Evolutionary conservation across 2,113 vertebrate species (phyloP).

Genomic region (Notechis scutatus): DNA sequence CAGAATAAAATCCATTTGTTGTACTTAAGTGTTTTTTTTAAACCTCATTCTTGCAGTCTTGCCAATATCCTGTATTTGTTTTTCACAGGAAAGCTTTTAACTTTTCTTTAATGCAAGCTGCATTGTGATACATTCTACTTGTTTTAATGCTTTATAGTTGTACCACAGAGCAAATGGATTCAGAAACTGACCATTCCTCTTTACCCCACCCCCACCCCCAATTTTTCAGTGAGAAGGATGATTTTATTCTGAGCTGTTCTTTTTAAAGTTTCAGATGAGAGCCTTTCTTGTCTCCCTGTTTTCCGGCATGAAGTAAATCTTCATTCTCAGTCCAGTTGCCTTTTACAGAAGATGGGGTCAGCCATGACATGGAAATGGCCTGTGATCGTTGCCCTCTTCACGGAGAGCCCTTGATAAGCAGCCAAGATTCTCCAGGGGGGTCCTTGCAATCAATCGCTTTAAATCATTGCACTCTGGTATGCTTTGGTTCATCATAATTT

Average conservation of each 20-base stretch:
- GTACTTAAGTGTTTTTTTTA: constrained; percentile 44
- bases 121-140: constrained; percentile 37
- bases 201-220: not conserved
- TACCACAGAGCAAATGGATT: constrained; percentile 42
- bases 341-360: not conserved
- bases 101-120: constrained; percentile 52
- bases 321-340: too few species aligned
- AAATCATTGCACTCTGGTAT: not conserved
- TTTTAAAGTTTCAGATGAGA: not conserved
- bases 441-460: not conserved
- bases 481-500: not conserved
- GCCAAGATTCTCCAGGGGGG: not conserved
- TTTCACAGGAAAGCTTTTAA: constrained; percentile 60
- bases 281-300: not conserved
- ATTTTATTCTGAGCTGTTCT: not conserved
- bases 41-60: constrained; percentile 61
- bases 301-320: not conserved
- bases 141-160: constrained; percentile 35
- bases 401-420: not conserved
- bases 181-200: not conserved
- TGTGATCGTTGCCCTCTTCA: too few species aligned
- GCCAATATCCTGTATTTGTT: constrained; percentile 67
- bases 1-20: constrained; percentile 60
- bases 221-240: not conserved
- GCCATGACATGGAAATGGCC: not conserved